Base-by-base conservation (phyloP, 2,113 vertebrate genomes). In the Campylomormyrus tamandua region DNA sequence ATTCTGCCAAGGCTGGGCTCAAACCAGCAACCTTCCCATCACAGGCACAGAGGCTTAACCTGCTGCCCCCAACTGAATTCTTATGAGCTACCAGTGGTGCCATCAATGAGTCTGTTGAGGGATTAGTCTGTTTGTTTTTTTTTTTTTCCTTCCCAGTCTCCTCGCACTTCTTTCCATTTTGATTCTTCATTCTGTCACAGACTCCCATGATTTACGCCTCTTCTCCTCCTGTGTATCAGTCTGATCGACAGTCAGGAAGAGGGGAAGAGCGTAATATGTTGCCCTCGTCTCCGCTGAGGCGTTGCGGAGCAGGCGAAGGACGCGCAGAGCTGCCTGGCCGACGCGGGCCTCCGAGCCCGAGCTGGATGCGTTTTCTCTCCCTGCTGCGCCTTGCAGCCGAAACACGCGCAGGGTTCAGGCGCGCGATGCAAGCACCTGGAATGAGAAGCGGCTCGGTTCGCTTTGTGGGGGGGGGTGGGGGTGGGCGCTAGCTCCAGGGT, bases 171-270 rank as follows among this genome's bases (percentile, higher is more conserved):
- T 70, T 80, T 42, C 13, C n/a, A 15, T 49, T 85, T 48, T 85
- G 19, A 85, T 49, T 46, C 46, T 85, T 49, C 83, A n/a, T 85
- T 49, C 46, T 85, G 83, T 85, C 83, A 27, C 19, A 85, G 24
- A n/a, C 46, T 39, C 10, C 0, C 80, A n/a, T 83, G 80, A 83
- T 83, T 83, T 83, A 83, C 42, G 42, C n/a, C 19, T 45, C 80
- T 83, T 83, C 77, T 24, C 21, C 45, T 46, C 45, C 80, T 27
- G 45, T 24, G 42, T 49, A 49, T 85, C 83, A 27, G 46, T 85
- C 46, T 85, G 83, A 85, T 85, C 7, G 83, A 85, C 83, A 85
- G 46, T 85, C 42, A 85, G 83, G 45, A 85, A 85, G 46, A 85
- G 83, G 9, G 45, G 42, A 48, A 49, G 42, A 21, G 19, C 21